Evolutionary conservation across 2,113 vertebrate genomes (phyloP).

Genomic region (Onychorhynchus coronatus): DNA sequence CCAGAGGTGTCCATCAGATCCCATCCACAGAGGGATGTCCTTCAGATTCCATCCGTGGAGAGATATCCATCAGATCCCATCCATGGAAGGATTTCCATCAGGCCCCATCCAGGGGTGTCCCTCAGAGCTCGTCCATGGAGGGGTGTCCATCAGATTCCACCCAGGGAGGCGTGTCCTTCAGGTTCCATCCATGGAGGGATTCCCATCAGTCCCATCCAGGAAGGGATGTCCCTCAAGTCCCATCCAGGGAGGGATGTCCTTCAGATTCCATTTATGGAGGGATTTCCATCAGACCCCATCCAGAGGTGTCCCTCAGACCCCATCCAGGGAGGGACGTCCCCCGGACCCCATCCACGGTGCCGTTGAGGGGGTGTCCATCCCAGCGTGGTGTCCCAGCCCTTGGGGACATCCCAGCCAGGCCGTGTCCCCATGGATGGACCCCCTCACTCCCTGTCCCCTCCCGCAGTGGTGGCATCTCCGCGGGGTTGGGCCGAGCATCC

Average conservation of each 20-base stretch:
- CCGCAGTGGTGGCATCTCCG: neutral
- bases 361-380: rapidly evolving
- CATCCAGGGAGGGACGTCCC: rapidly evolving
- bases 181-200: neutral
- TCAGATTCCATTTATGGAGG: rapidly evolving
- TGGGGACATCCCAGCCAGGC: neutral
- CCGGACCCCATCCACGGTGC: rapidly evolving
- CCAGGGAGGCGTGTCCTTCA: neutral
- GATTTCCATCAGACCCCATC: neutral
- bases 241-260: rapidly evolving
- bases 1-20: too few relatives aligned
- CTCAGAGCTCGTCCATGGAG: neutral
- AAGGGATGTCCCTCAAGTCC: rapidly evolving
- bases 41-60: too few relatives aligned
- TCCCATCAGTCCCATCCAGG: rapidly evolving
- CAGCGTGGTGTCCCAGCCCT: rapidly evolving
- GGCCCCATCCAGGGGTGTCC: rapidly evolving
- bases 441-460: rapidly evolving
- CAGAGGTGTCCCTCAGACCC: too few relatives aligned
- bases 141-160: rapidly evolving
- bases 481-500: neutral
- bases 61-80: too few relatives aligned
- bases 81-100: rapidly evolving
- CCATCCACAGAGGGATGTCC: too few relatives aligned
- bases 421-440: rapidly evolving